phyloP scores from a whole-genome alignment of 2,888 invertebrate genomes.

The Drosophila phalerata region DNA sequence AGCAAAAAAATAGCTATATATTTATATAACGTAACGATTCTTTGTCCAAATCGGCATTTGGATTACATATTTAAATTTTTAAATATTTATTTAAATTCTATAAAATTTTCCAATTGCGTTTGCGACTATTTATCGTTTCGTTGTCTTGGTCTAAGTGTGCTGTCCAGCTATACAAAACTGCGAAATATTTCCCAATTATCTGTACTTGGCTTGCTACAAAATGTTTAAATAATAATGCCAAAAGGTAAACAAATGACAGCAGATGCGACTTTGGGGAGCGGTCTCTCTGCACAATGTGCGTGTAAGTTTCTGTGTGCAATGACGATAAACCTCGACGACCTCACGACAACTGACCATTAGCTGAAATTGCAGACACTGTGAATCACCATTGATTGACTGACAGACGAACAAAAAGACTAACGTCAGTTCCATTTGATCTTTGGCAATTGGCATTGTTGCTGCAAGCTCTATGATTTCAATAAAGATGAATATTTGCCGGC shows the following conservation, averaged over 20 bases:
- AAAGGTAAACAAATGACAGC: constrained; percentile 40
- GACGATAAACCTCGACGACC: constrained; percentile 47
- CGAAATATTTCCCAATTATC: constrained; percentile 24
- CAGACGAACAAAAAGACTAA: constrained; percentile 2
- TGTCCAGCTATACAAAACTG: constrained; percentile 1
- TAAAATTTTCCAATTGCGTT: neutral
- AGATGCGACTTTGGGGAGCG: constrained; percentile 30
- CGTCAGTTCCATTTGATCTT: constrained; percentile 26
- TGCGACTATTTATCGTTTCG: neutral
- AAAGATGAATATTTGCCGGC: constrained; percentile 7
- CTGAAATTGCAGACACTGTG: constrained; percentile 7
- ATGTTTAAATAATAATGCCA: constrained; percentile 55
- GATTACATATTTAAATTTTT: no score
- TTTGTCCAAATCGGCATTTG: neutral
- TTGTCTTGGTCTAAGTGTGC: neutral
- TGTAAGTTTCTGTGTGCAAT: constrained; percentile 18
- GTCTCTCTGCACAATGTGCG: constrained; percentile 38
- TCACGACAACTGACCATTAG: constrained; percentile 48
- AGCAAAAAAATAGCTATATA: no score
- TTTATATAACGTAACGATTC: no score
- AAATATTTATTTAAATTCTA: neutral
- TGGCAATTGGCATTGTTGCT: constrained; percentile 24
- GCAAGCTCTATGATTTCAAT: constrained; percentile 52
- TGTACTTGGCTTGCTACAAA: constrained; percentile 22
- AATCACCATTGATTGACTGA: constrained; percentile 11